Percentiles rank a stretch among this genome's conserved stretches.
phyloP scores from a whole-genome alignment of 2,888 invertebrate species.

The Ommatoiulus sabulosus region DNA sequence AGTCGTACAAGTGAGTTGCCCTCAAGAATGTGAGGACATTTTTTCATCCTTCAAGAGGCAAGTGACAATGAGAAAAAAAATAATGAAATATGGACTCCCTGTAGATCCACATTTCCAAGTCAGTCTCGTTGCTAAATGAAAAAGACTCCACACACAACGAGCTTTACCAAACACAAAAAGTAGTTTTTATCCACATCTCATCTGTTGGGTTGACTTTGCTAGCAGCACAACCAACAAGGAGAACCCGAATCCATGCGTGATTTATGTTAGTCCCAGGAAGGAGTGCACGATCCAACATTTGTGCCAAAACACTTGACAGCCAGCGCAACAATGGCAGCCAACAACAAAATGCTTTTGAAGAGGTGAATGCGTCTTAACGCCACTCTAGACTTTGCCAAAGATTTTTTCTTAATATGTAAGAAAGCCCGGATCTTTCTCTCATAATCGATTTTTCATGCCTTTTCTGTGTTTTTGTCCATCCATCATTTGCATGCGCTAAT shows the following conservation, averaged over 20 bases:
- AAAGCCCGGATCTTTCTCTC: not conserved
- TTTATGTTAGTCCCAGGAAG: not conserved
- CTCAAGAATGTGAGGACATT: not conserved
- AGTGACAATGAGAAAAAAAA: conserved; percentile 31
- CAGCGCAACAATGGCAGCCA: not conserved
- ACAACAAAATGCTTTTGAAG: not conserved
- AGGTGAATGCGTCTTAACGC: not conserved
- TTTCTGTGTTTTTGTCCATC: not conserved
- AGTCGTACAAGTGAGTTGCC: not conserved
- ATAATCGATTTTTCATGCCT: not conserved
- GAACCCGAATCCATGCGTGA: not conserved
- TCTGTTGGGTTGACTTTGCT: conserved; percentile 22
- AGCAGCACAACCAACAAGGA: not conserved
- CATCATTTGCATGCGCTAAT: conserved; percentile 15
- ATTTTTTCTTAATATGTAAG: not conserved
- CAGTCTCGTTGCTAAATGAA: not conserved
- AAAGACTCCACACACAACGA: not conserved
- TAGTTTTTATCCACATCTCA: conserved; percentile 13
- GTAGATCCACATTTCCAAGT: conserved; percentile 5
- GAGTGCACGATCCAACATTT: not conserved
- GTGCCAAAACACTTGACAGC: conserved; percentile 36
- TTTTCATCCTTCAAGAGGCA: conserved; percentile 18
- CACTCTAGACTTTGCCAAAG: not conserved
- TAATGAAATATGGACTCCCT: conserved; percentile 37
- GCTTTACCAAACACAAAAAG: not conserved